phyloP scores from a whole-genome alignment of 2,888 invertebrate genomes.

The Amphipyra tragopoginis region DNA sequence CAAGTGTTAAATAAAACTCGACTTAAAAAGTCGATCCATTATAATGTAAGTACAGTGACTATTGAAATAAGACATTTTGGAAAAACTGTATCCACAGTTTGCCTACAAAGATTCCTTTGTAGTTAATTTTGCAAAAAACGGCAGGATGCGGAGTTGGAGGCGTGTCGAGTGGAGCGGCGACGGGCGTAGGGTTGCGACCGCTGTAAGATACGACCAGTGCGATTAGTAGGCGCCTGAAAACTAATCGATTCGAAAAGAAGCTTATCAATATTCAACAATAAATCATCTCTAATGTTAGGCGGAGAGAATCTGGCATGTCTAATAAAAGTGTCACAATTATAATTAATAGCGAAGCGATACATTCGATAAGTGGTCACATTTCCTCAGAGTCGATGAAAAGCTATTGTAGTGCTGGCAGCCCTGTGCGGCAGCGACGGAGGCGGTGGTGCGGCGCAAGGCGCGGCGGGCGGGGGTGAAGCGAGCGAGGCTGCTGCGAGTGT shows the following conservation, averaged over 20 bases:
- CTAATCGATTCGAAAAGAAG: slow-evolving; percentile 32
- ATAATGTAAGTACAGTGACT: slow-evolving; percentile 26
- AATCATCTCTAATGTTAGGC: slow-evolving; percentile 33
- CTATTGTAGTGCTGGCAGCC: slow-evolving; percentile 49
- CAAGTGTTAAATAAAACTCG: slow-evolving; percentile 55
- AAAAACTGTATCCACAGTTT: slow-evolving; percentile 67
- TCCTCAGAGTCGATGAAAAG: slow-evolving; percentile 19
- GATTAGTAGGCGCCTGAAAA: slow-evolving; percentile 50
- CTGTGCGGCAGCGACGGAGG: slow-evolving; percentile 51
- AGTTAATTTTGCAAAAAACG: slow-evolving; percentile 83
- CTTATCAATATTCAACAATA: slow-evolving; percentile 43
- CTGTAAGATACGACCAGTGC: slow-evolving; percentile 21
- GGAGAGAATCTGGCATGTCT: slow-evolving; percentile 32
- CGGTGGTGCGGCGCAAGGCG: slow-evolving; percentile 55
- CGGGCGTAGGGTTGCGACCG: slow-evolving; percentile 63
- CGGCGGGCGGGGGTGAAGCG: slow-evolving; percentile 65
- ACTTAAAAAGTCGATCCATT: slow-evolving; percentile 46
- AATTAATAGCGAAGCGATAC: slow-evolving; percentile 20
- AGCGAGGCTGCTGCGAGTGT: slow-evolving; percentile 83
- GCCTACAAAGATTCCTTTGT: slow-evolving; percentile 78
- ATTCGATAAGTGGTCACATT: slow-evolving; percentile 17
- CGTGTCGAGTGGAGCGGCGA: slow-evolving; percentile 79
- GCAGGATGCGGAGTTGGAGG: slow-evolving; percentile 84
- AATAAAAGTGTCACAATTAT: slow-evolving; percentile 36
- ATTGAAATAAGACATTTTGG: slow-evolving; percentile 53